Base-by-base conservation (phyloP, 2,113 vertebrate genomes). In the Ciconia boyciana region DNA sequence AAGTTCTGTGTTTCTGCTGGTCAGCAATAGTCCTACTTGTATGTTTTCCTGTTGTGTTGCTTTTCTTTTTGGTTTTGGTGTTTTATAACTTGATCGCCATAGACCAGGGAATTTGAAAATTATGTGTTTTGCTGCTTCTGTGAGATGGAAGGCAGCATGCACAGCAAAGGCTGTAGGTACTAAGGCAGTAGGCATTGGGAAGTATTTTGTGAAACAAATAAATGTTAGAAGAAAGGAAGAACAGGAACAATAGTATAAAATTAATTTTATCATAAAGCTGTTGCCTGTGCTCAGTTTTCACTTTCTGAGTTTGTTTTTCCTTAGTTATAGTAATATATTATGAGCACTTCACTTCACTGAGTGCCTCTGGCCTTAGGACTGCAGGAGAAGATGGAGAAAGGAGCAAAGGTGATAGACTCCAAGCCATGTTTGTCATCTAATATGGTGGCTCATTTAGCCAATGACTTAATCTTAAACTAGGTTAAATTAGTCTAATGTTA, bases 161-260 rank as follows among this genome's bases (percentile, higher is more conserved):
- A n/a, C 19, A 43, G 8, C 11, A 89, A 72, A 65, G 36, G 17
- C 55, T 0, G 0, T 8, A 36, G 8, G 11, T 9, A n/a, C 17
- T 49, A 31, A 54, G 34, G 41, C 28, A 36, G 21, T 24, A 88
- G 43, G 17, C n/a, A 19, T 10, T n/a, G 29, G 54, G 44, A 84
- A 69, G 29, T n/a, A 65, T 60, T 83, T 69, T 29, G 39, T 61
- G 68, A 61, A 72, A 69, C 16, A 36, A 34, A n/a, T 13, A 16
- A 44, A 16, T 7, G 7, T 51, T 72, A 29, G 31, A 54, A 68
- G 19, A 70, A 17, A 66, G 34, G 31, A 70, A 65, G 34, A 77
- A 32, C 2, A 51, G 49, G 34, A 75, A 34, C 10, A 28, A 10
- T 8, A 29, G 11, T 16, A 55, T 29, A 31, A 49, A 49, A 54